A percentile compares a stretch with the other conserved stretches of the same genome.
Conservation (phyloP, 2,797 vertebrate genomes). For the Peromyscus eremicus region DNA sequence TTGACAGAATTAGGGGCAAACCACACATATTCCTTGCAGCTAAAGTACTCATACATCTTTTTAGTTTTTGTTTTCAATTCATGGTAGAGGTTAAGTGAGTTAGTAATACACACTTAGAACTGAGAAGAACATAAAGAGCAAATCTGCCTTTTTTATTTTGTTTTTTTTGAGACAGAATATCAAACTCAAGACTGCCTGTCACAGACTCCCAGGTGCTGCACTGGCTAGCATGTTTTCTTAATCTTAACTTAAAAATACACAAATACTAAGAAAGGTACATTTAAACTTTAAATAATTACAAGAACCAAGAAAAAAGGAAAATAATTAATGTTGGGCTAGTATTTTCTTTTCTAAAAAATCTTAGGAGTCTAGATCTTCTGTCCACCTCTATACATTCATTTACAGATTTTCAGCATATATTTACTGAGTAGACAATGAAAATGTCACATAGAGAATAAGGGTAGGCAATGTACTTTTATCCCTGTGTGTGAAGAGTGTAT, state of each 20-base stretch:
- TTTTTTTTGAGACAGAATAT: neutral
- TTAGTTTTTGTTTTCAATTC: constrained; percentile 51
- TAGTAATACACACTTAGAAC: constrained; percentile 24
- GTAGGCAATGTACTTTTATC: neutral
- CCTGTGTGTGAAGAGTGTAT: neutral
- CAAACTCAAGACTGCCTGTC: neutral
- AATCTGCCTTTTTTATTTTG: neutral
- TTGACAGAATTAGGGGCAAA: constrained; percentile 42
- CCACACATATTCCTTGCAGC: constrained; percentile 21
- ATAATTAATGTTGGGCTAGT: constrained; percentile 56
- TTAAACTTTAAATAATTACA: constrained; percentile 63
- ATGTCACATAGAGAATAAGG: constrained; percentile 9
- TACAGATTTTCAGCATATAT: constrained; percentile 21
- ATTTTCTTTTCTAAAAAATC: constrained; percentile 34
- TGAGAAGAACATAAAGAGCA: constrained; percentile 29
- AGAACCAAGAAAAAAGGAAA: constrained; percentile 28
- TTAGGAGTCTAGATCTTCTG: neutral
- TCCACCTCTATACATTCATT: neutral
- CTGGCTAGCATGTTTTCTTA: neutral
- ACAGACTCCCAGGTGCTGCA: neutral
- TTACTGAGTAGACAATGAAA: constrained; percentile 49
- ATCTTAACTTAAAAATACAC: neutral
- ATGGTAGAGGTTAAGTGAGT: constrained; percentile 27
- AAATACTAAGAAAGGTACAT: neutral
- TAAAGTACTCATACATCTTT: constrained; percentile 33